Base-by-base conservation (phyloP, 2,113 vertebrate genomes). In the Rissa tridactyla region DNA sequence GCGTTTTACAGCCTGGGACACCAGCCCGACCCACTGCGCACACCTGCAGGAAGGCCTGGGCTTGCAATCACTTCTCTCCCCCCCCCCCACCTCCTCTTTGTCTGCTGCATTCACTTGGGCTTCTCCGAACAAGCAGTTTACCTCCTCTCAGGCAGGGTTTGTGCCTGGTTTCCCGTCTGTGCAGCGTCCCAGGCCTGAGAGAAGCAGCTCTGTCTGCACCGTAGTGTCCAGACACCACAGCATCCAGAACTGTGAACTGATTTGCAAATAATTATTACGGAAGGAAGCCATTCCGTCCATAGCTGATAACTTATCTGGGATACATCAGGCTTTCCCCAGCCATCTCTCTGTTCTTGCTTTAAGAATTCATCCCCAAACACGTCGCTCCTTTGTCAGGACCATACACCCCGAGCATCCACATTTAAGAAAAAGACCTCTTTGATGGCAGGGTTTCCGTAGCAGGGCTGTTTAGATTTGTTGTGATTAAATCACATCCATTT, bases 401-500 rank as follows among this genome's bases (percentile, higher is more conserved):
- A 47, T 21, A 83, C 34, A 52, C 42, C 75, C 38, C 1, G n/a
- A 81, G 58, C 75, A 94, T 49, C 66, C 68, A 68, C 81, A 13
- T 42, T 72, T 64, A 84, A 91, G 91, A 94, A 86, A 82, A 96
- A 83, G 71, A 82, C 84, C 49, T 82, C 70, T 75, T 89, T 86
- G 78, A 64, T 36, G 60, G 95, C 57, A 29, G 55, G 57, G 79
- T 73, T 91, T 87, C 85, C 13, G 3, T 40, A 72, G 75, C 83
- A 86, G 58, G 70, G 81, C 82, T 90, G 70, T 94, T 97, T 92
- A 94, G 90, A 90, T 95, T 68, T 88, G 88, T 93, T 95, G 73
- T 70, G 86, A 94, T 94, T 94, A 94, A 96, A 89, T 93, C 96
- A 78, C 55, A 62, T 65, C 83, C 75, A 65, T 94, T 97, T 96